Percentiles rank a stretch among this genome's conserved stretches.
Conservation (phyloP, 1,140 invertebrate genomes). For the Plutomurus gul region DNA sequence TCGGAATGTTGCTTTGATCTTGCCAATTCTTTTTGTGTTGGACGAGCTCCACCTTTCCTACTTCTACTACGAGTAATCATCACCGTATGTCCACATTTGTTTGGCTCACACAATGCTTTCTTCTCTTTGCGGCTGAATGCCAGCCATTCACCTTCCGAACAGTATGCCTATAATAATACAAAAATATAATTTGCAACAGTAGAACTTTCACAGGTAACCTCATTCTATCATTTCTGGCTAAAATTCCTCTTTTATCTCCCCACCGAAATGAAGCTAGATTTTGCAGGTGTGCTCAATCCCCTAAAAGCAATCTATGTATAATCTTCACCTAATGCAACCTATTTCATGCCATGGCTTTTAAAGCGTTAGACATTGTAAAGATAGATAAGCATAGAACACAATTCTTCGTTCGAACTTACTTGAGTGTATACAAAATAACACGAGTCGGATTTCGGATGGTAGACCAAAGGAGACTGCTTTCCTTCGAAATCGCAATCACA, state of each 20-base stretch:
- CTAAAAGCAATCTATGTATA: too few relatives aligned
- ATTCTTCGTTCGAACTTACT: neutral
- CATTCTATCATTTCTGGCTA: too few relatives aligned
- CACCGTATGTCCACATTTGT: slow-evolving; percentile 22
- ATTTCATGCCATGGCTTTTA: too few relatives aligned
- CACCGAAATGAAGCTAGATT: too few relatives aligned
- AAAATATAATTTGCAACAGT: too few relatives aligned
- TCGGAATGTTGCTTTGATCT: neutral
- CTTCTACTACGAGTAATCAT: too few relatives aligned
- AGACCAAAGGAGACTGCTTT: slow-evolving; percentile 13
- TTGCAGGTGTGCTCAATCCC: too few relatives aligned
- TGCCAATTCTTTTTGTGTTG: neutral
- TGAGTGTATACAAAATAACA: slow-evolving; percentile 35
- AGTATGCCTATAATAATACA: slow-evolving; percentile 33
- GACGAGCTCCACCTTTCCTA: neutral
- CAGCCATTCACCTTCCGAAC: slow-evolving; percentile 33
- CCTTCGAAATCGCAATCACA: slow-evolving; percentile 42
- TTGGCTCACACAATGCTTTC: slow-evolving; percentile 18
- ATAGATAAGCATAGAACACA: neutral
- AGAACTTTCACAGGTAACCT: too few relatives aligned
- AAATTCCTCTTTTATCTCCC: too few relatives aligned
- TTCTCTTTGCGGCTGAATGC: slow-evolving; percentile 9
- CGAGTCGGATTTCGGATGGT: neutral
- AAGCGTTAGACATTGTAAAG: too few relatives aligned
- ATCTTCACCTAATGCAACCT: too few relatives aligned